Evolutionary conservation across 1,140 invertebrate species (phyloP), one percentile per base, ranked within the genome.

Genomic region (Eumeta japonica): DNA sequence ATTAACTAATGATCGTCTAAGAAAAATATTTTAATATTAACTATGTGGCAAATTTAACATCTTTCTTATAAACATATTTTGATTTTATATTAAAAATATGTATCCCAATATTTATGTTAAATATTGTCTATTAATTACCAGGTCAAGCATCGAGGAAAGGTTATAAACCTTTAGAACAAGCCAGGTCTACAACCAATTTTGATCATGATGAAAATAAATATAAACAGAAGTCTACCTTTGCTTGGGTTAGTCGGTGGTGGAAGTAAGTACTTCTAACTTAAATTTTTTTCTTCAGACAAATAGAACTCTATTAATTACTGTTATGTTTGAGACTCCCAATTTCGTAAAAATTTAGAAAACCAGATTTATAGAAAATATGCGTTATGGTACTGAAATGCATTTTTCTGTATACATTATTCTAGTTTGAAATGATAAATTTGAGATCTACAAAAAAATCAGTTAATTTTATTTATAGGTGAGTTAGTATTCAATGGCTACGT

Each of bases 171-270:
- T 37, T 46, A 12, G 59, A 64, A 27, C 42, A 59, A 30, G 48
- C 54, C 20, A 62, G 50, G 41, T 31, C 49, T 24, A 35, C 52
- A 15, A 19, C 48, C 16, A 65, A 60, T 16, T 73, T 55, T 47
- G 68, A 73, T 41, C 65, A 70, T 49, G 68, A 73, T 48, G 68
- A 73, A 37, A 70, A 73, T 43, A 73, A 73, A 51, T 73, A 73
- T 36, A 73, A 73, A 48, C 68, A 73, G 36, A 73, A 73, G 30
- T 73, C 68, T 19, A 68, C 68, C 20, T 68, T 73, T 50, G 64
- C 65, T 14, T 73, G 68, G 68, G 56, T 70, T 16, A 73, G 60
- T 37, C 55, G 68, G 28, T 73, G 68, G 68, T 73, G 62, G 68
- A 70, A 68, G 68, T 73, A 55, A 62, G 68, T 67, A 39, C 16